Evolutionary conservation across 2,113 vertebrate genomes (phyloP).

Genomic region (Sander lucioperca): DNA sequence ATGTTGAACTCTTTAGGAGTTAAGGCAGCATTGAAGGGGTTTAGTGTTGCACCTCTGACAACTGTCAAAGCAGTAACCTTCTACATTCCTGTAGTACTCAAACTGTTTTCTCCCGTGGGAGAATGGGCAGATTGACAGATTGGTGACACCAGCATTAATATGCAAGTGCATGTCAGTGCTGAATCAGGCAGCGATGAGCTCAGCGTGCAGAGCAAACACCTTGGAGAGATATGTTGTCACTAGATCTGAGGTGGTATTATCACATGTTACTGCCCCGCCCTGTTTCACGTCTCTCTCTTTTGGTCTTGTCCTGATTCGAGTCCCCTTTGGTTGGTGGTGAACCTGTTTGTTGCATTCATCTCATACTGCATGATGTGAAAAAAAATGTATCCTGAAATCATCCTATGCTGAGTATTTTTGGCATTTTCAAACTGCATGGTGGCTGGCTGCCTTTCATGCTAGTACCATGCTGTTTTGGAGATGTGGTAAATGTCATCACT

Average conservation of each 20-base stretch:
- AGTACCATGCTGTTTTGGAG: slow-evolving; percentile 63
- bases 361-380: slow-evolving; percentile 85
- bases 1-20: slow-evolving; percentile 21
- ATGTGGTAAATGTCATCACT: slow-evolving; percentile 54
- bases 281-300: slow-evolving; percentile 36
- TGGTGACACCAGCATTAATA: slow-evolving; percentile 76
- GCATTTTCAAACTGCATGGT: slow-evolving; percentile 76
- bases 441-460: slow-evolving; percentile 57
- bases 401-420: slow-evolving; percentile 63
- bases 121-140: slow-evolving; percentile 75
- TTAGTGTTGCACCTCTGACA: slow-evolving; percentile 47
- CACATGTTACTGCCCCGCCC: slow-evolving; percentile 57
- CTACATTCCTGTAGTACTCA: slow-evolving; percentile 35
- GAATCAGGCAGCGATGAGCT: slow-evolving; percentile 72
- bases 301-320: slow-evolving; percentile 50
- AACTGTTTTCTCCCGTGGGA: slow-evolving; percentile 58
- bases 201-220: slow-evolving; percentile 68
- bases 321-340: slow-evolving; percentile 77
- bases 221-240: slow-evolving; percentile 73
- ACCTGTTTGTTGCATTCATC: slow-evolving; percentile 86
- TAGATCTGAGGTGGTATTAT: slow-evolving; percentile 65
- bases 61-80: slow-evolving; percentile 53
- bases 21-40: slow-evolving; percentile 22
- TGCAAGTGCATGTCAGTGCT: slow-evolving; percentile 69
- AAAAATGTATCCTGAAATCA: slow-evolving; percentile 60